phyloP scores from a whole-genome alignment of 2,888 invertebrate genomes.

The Euspilapteryx auroguttella region DNA sequence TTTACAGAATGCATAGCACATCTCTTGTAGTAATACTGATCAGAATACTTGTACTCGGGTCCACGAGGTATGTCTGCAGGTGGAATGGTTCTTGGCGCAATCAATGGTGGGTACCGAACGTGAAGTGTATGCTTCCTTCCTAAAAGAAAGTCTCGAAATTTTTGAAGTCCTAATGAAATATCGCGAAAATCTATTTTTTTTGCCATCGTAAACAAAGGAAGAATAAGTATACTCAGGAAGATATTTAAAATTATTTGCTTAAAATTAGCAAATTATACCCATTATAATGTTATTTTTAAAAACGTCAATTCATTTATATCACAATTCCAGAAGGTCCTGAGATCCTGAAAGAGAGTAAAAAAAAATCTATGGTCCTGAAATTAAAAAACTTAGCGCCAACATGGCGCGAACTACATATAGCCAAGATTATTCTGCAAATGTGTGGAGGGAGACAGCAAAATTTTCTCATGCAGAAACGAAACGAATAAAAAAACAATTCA shows the following conservation, averaged over 20 bases:
- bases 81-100: conserved; percentile 31
- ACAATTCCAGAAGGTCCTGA: no score
- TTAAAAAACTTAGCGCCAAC: no score
- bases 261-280: not conserved
- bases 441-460: no score
- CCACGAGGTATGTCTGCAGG: conserved; percentile 29
- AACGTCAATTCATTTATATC: no score
- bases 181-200: conserved; percentile 19
- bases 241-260: not conserved
- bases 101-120: conserved; percentile 21
- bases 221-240: not conserved
- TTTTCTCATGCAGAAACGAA: no score
- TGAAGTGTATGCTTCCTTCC: conserved; percentile 28
- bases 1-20: conserved; percentile 22
- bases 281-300: no score
- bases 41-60: conserved; percentile 24
- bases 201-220: not conserved
- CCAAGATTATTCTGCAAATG: no score
- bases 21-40: conserved; percentile 24
- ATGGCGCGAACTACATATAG: no score
- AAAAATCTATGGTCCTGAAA: no score
- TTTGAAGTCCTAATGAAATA: conserved; percentile 20
- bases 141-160: conserved; percentile 25
- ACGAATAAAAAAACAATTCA: no score
- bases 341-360: no score